Evolutionary conservation across 2,113 vertebrate species (phyloP).

Genomic region (Sclerurus mexicanus): DNA sequence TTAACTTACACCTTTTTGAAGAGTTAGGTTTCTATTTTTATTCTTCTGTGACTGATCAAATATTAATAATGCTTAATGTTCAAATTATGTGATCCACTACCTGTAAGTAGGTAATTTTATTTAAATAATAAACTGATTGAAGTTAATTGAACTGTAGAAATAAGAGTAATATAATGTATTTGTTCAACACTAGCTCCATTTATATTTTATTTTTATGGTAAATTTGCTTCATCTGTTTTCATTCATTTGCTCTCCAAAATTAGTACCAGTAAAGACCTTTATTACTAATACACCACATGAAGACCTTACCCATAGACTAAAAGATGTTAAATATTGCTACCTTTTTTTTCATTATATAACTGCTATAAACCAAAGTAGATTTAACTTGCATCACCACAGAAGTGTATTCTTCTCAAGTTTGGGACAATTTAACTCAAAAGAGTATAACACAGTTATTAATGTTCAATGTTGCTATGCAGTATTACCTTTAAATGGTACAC

Average conservation of each 20-base stretch:
- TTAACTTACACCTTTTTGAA: neutral
- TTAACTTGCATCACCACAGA: neutral
- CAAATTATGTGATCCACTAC: neutral
- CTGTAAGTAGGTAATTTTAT: neutral
- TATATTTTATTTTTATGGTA: neutral
- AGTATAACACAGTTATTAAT: neutral
- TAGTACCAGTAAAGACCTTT: neutral
- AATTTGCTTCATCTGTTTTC: neutral
- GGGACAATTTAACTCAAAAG: neutral
- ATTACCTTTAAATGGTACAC: neutral
- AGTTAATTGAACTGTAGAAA: constrained; percentile 7
- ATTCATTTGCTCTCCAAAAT: neutral
- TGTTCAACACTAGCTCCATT: neutral
- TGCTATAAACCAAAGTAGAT: neutral
- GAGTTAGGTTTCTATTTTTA: neutral
- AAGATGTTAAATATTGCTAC: neutral
- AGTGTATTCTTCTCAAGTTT: neutral
- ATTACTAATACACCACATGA: neutral
- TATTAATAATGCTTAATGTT: neutral
- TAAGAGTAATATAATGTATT: neutral
- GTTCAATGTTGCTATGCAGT: neutral
- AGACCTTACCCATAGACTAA: neutral
- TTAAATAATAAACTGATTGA: neutral
- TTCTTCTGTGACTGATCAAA: neutral
- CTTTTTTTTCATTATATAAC: neutral